Base-by-base conservation (phyloP, 2,797 vertebrate species). In the Lindbergichthys nudifrons region DNA sequence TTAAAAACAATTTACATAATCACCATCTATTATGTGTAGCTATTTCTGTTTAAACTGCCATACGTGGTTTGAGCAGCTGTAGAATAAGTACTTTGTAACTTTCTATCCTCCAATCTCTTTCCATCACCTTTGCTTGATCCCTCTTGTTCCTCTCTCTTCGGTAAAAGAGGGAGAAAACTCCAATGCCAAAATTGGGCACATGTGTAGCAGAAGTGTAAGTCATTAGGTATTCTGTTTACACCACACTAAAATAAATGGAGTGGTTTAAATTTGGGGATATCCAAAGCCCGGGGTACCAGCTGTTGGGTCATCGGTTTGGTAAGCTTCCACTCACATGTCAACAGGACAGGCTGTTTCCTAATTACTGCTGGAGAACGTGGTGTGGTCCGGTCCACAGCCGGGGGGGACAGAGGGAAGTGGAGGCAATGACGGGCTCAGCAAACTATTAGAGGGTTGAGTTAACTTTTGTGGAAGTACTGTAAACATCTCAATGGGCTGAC, bases 181-280 rank as follows among this genome's bases (percentile, higher is more conserved):
- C 72, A 81, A 26, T 83, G 81, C 81, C 87, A 87, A 87, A 36
- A 89, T 81, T 86, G 79, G 88, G 82, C 83, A 88, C 88, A 91
- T 92, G 90, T 92, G 90, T 81, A 82, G 87, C 75, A 89, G 78
- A 83, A 93, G 88, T 88, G 88, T 86, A 86, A 92, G 86, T 88
- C 84, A 92, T 92, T 92, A 92, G 90, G 86, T 92, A 92, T 93
- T 92, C 82, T 92, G 92, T 95, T 94, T 93, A 92, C 89, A 89
- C 86, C 86, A 65, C 89, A 90, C 85, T 80, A 87, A 93, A 91
- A 93, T 91, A 91, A 93, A 93, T 92, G 82, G 87, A 92, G 88
- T 88, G 86, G 83, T 91, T 92, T 80, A 82, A 82, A 82, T 90
- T 92, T 88, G 80, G 87, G 89, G 87, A 89, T 92, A 90, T 89